Evolutionary conservation across 2,797 vertebrate species (phyloP), one percentile per base, ranked within the genome.

Genomic region (Acrossocheilus fasciatus): DNA sequence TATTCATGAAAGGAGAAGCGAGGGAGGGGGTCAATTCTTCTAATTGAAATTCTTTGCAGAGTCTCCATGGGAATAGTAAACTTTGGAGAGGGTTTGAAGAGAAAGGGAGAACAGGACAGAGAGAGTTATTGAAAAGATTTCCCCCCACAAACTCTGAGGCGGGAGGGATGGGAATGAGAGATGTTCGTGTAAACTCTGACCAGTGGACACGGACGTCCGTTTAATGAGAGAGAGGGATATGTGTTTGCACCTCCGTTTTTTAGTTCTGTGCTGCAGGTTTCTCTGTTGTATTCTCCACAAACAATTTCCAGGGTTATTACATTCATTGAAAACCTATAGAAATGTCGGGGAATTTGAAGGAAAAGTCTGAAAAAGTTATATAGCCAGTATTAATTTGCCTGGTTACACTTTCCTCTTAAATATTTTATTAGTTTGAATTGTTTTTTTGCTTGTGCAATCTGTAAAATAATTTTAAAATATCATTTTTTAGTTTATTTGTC

Each of bases 41-140:
- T 95, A 93, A 96, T 95, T 95, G 93, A 95, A 95, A 95, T 95
- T 95, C 94, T 95, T 95, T 92, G 91, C 92, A 93, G 83, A 87
- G 91, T 95, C 92, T 93, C 94, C 94, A 95, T 94, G 95, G 94
- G 91, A 94, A 95, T 92, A 91, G 93, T 93, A 94, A 95, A 96
- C 93, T 95, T 95, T 95, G 92, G 90, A 89, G 91, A 91, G 88
- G 89, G 91, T 86, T 86, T 92, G 88, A 93, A 91, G 87, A 84
- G 90, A 54, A 54, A 91, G 91, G 91, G 90, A 82, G 91, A 91
- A 89, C 69, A 77, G 45, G 88, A 74, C 81, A 77, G 50, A 72
- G 83, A 85, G 89, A n/a, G 68, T 54, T 89, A 90, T 88, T 83
- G 93, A 88, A 93, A 91, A 92, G 91, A 92, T 79, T 79, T 79